phyloP scores from a whole-genome alignment of 2,797 vertebrate species.

The Phaenicophaeus curvirostris region DNA sequence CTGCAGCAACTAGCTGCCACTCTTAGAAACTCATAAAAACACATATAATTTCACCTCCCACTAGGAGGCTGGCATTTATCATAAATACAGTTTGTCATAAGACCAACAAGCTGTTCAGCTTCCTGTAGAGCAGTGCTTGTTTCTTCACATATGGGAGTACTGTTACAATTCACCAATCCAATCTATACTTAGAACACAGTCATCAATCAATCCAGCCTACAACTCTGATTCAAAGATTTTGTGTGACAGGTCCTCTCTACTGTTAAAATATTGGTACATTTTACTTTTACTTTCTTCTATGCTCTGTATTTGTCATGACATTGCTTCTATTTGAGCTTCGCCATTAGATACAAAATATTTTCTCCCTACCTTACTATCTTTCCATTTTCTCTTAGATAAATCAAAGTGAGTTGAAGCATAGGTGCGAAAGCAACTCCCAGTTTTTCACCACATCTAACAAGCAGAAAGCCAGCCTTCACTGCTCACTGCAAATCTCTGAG shows the following conservation, averaged over 20 bases:
- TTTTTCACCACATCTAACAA: background rate
- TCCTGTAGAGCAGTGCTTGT: background rate
- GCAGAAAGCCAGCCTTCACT: background rate
- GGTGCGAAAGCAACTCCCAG: background rate
- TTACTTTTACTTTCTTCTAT: background rate
- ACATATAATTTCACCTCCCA: rapidly evolving
- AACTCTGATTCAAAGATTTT: background rate
- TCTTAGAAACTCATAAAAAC: background rate
- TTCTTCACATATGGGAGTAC: background rate
- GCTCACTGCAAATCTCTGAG: background rate
- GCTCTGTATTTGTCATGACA: background rate
- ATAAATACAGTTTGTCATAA: background rate
- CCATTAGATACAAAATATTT: background rate
- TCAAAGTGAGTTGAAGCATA: background rate
- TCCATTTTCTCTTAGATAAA: background rate
- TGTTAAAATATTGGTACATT: background rate
- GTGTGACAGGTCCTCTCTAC: background rate
- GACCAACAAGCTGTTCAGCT: background rate
- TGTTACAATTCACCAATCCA: background rate
- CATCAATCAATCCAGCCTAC: background rate
- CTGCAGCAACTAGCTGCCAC: background rate
- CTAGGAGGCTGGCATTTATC: background rate
- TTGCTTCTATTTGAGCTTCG: background rate
- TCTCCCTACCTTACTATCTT: background rate
- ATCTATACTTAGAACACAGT: background rate